A percentile compares a stretch with the other conserved stretches of the same genome.
These are phyloP conservation scores for Microcebus griseorufus DNA, from an alignment of 2,113 vertebrate species.

Conservation along the genomic window DNA sequence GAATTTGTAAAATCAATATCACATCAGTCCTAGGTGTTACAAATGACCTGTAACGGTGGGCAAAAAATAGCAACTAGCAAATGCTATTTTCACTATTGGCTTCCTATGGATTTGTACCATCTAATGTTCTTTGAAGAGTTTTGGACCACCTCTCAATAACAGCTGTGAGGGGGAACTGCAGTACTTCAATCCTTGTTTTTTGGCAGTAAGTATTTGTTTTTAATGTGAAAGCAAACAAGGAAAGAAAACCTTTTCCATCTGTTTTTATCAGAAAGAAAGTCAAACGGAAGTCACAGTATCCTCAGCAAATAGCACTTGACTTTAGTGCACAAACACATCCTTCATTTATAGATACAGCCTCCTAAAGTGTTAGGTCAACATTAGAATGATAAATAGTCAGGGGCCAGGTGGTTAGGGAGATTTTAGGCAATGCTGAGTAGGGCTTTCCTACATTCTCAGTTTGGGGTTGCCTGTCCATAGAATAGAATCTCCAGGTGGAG, in stretches of 20 bases:
- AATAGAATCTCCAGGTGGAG: neutral
- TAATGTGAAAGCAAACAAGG: slow-evolving; percentile 68
- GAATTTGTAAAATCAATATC: neutral
- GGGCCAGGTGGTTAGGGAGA: neutral
- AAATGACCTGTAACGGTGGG: neutral
- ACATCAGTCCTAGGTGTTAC: neutral
- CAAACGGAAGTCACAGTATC: slow-evolving; percentile 66
- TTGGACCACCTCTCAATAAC: slow-evolving; percentile 59
- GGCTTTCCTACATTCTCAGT: neutral
- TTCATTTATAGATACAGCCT: slow-evolving; percentile 64
- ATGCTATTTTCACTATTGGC: slow-evolving; percentile 12
- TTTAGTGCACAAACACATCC: slow-evolving; percentile 56
- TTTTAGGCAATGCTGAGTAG: neutral
- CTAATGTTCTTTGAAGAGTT: slow-evolving; percentile 53
- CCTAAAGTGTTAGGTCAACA: slow-evolving; percentile 65
- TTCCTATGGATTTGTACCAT: neutral
- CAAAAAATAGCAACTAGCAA: neutral
- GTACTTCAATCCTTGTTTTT: slow-evolving; percentile 56
- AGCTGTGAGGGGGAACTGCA: slow-evolving; percentile 43
- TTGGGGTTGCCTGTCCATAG: neutral
- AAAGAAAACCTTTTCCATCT: slow-evolving; percentile 71
- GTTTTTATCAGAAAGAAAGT: slow-evolving; percentile 67
- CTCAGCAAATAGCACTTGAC: slow-evolving; percentile 72
- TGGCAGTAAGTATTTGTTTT: slow-evolving; percentile 73
- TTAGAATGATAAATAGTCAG: slow-evolving; percentile 60